phyloP scores from a whole-genome alignment of 2,113 vertebrate species.

The Trichomycterus rosablanca region DNA sequence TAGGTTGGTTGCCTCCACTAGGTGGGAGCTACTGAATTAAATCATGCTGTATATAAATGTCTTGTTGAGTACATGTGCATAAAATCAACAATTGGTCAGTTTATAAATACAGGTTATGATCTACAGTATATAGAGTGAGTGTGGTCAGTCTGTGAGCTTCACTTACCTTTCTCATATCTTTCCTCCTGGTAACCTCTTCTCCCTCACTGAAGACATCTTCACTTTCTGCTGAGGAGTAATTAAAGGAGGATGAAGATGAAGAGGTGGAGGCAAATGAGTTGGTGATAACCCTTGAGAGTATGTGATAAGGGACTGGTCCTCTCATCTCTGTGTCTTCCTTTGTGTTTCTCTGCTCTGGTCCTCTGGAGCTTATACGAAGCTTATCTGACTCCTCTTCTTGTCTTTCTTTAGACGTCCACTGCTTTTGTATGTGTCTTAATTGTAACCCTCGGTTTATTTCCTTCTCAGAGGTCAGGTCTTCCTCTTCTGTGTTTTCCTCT shows the following conservation, averaged over 20 bases:
- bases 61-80: constrained; percentile 1
- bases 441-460: neutral
- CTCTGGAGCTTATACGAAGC: neutral
- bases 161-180: constrained; percentile 65
- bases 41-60: too few species aligned
- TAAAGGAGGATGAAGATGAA: constrained; percentile 57
- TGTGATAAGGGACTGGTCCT: constrained; percentile 44
- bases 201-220: constrained; percentile 73
- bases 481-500: constrained; percentile 14
- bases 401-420: constrained; percentile 24
- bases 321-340: neutral
- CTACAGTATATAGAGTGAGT: neutral
- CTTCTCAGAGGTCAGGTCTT: neutral
- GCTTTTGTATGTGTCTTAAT: constrained; percentile 9
- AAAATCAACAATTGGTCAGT: neutral
- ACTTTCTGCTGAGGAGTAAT: constrained; percentile 66
- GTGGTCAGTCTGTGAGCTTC: neutral
- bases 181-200: constrained; percentile 59
- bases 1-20: too few species aligned
- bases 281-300: constrained; percentile 57
- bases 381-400: constrained; percentile 20
- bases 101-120: neutral
- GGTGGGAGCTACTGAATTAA: too few species aligned
- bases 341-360: neutral
- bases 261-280: constrained; percentile 62